Percentiles rank a stretch among this genome's conserved stretches.
These are phyloP conservation scores for Cryptophagus acutangulus DNA, from an alignment of 2,888 invertebrate species.

Conservation along the genomic window DNA sequence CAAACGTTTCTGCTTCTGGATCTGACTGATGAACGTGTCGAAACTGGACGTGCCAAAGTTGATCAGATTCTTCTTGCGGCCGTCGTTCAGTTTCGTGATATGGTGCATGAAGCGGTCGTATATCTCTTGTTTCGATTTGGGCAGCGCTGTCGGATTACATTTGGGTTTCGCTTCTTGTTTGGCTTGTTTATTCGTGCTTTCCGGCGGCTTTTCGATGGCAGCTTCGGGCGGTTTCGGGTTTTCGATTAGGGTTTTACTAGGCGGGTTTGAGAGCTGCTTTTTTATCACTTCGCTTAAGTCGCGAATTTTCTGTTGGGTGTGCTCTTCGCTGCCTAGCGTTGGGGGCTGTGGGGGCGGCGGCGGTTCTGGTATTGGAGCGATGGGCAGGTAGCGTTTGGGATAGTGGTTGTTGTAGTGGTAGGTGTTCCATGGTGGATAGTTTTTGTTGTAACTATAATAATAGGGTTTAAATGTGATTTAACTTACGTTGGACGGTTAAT, in stretches of 20 bases:
- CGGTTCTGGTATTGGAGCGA: neutral
- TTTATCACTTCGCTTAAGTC: slow-evolving; percentile 42
- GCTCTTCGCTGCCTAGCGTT: slow-evolving; percentile 41
- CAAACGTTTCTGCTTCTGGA: slow-evolving; percentile 42
- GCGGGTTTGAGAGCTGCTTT: slow-evolving; percentile 31
- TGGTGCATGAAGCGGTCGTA: slow-evolving; percentile 41
- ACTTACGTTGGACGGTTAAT: too few species aligned
- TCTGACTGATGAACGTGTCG: slow-evolving; percentile 40
- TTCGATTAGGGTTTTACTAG: slow-evolving; percentile 13
- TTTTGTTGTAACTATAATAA: too few species aligned
- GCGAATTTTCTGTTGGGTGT: slow-evolving; percentile 39
- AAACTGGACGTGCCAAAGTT: slow-evolving; percentile 36
- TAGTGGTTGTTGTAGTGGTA: too few species aligned
- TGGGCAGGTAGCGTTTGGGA: slow-evolving; percentile 1
- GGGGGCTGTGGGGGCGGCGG: slow-evolving; percentile 24
- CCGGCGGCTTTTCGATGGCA: slow-evolving; percentile 5
- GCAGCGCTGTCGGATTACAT: slow-evolving; percentile 7
- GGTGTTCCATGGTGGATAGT: too few species aligned
- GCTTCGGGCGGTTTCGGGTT: slow-evolving; percentile 2
- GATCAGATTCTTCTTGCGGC: slow-evolving; percentile 42
- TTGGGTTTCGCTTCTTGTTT: slow-evolving; percentile 8
- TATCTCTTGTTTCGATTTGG: slow-evolving; percentile 32
- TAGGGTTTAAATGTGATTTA: too few species aligned
- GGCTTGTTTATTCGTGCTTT: slow-evolving; percentile 8
- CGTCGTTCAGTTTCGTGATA: slow-evolving; percentile 40